Conservation (phyloP, 2,888 invertebrate genomes). For the Phasia obesa region DNA sequence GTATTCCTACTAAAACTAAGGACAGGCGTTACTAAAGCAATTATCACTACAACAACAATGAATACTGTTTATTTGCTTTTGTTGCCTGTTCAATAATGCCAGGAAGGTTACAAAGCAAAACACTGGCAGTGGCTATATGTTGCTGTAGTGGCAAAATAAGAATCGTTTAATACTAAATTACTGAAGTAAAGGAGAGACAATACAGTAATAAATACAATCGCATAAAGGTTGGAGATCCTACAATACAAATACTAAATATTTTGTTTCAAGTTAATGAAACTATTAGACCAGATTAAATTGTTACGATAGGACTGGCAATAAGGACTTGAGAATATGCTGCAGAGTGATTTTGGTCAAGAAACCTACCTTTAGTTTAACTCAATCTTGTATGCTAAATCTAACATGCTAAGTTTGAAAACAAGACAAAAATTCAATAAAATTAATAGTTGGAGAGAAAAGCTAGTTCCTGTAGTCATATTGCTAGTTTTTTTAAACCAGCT, state of each 20-base stretch:
- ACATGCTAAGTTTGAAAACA: too few species aligned
- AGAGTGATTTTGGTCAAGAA: too few species aligned
- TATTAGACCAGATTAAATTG: constrained; percentile 21
- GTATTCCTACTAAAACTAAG: constrained; percentile 37
- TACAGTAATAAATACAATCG: constrained; percentile 44
- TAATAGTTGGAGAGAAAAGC: too few species aligned
- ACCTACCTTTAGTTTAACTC: too few species aligned
- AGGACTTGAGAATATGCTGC: too few species aligned
- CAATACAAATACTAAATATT: constrained; percentile 26
- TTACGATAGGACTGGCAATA: neutral
- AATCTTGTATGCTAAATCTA: too few species aligned
- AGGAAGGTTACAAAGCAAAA: constrained; percentile 9
- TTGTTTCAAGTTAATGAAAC: constrained; percentile 37
- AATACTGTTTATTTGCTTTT: constrained; percentile 39
- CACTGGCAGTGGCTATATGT: neutral
- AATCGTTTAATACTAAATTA: constrained; percentile 61
- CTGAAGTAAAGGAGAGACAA: constrained; percentile 40
- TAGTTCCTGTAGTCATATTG: too few species aligned
- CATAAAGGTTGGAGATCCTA: constrained; percentile 9
- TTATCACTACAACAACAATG: constrained; percentile 76
- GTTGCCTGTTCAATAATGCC: constrained; percentile 15
- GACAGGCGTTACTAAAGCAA: constrained; percentile 72
- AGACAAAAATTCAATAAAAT: too few species aligned
- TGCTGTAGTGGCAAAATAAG: neutral
- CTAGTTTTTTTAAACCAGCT: too few species aligned